phyloP scores from a whole-genome alignment of 2,888 invertebrate species.

The Thymelicus lineola region DNA sequence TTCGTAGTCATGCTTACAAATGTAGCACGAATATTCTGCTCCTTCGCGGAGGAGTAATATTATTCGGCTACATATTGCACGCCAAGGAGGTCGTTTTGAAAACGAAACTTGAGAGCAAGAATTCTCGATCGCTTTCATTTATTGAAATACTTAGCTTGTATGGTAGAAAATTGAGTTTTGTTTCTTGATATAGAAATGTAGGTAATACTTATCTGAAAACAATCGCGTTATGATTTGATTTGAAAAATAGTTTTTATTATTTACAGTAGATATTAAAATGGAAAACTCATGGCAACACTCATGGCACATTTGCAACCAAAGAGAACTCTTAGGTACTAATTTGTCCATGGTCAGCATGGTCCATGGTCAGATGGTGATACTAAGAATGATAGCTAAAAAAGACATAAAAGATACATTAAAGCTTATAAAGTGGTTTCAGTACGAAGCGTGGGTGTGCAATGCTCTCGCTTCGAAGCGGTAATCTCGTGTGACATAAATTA shows the following conservation, averaged over 20 bases:
- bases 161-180: neutral
- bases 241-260: too few relatives aligned
- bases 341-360: too few relatives aligned
- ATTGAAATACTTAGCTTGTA: neutral
- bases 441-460: neutral
- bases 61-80: constrained; percentile 2
- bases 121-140: neutral
- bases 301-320: too few relatives aligned
- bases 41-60: neutral
- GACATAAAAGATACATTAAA: neutral
- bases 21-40: neutral
- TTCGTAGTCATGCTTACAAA: constrained; percentile 3
- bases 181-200: neutral
- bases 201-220: too few relatives aligned
- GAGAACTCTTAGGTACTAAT: too few relatives aligned
- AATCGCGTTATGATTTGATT: too few relatives aligned
- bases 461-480: neutral
- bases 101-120: neutral
- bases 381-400: neutral
- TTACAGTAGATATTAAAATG: too few relatives aligned
- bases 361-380: too few relatives aligned
- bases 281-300: too few relatives aligned
- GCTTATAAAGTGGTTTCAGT: neutral
- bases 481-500: neutral
- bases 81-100: neutral